A percentile compares a stretch with the other conserved stretches of the same genome.
Conservation (phyloP, 2,113 vertebrate genomes). For the Lipophrys pholis region DNA sequence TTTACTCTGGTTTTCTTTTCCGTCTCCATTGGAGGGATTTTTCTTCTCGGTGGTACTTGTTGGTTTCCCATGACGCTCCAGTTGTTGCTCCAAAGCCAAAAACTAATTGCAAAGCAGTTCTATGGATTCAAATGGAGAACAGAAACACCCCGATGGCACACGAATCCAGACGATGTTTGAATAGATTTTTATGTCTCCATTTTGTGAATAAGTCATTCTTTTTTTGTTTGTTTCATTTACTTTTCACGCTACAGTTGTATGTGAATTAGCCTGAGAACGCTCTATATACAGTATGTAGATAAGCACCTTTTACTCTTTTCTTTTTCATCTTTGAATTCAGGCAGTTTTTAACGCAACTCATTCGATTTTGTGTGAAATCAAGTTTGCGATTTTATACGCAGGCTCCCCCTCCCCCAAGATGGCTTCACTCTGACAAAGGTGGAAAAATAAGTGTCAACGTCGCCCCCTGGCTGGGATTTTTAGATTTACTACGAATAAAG, state of each 20-base stretch:
- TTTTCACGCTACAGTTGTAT: constrained; percentile 85
- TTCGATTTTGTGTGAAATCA: constrained; percentile 35
- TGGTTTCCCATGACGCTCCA: constrained; percentile 89
- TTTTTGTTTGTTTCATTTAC: constrained; percentile 53
- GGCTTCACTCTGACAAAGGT: constrained; percentile 53
- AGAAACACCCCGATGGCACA: constrained; percentile 88
- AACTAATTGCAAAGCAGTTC: constrained; percentile 86
- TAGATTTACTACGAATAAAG: constrained; percentile 8
- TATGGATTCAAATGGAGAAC: constrained; percentile 80
- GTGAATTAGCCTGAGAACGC: constrained; percentile 93
- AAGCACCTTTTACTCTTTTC: constrained; percentile 85
- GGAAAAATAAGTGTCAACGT: constrained; percentile 54
- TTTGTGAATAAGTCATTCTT: constrained; percentile 72
- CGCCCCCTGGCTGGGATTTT: constrained; percentile 32
- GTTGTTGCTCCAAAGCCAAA: constrained; percentile 88
- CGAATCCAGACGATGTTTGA: constrained; percentile 80
- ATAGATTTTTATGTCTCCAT: constrained; percentile 79
- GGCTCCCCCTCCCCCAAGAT: constrained; percentile 9
- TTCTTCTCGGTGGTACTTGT: constrained; percentile 88
- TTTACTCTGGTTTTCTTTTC: constrained; percentile 86
- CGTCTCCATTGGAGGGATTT: constrained; percentile 85
- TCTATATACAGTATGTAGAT: constrained; percentile 91
- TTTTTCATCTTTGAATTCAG: constrained; percentile 59
- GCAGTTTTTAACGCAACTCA: constrained; percentile 43
- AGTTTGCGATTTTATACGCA: constrained; percentile 38